phyloP scores from a whole-genome alignment of 2,888 invertebrate species.

The Philereme transversata region DNA sequence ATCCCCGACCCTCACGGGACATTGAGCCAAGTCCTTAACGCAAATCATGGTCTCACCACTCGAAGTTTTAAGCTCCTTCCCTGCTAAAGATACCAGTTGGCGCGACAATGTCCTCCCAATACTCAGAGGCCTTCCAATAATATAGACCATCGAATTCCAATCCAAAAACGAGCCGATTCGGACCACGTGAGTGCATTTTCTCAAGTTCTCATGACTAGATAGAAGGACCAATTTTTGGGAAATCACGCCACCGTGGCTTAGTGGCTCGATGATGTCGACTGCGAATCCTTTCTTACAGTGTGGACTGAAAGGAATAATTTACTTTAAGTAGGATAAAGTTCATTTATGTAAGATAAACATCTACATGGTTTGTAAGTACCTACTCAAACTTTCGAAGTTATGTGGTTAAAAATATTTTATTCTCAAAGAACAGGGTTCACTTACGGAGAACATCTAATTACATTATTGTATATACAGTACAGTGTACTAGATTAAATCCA shows the following conservation, averaged over 20 bases:
- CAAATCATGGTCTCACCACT: conserved; percentile 54
- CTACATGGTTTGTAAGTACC: too few relatives aligned
- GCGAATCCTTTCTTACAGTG: conserved; percentile 70
- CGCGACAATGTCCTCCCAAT: conserved; percentile 56
- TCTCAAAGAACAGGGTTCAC: too few relatives aligned
- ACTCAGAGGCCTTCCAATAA: conserved; percentile 62
- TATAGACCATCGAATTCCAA: conserved; percentile 43
- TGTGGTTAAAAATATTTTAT: too few relatives aligned
- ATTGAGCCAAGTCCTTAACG: conserved; percentile 56
- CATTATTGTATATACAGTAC: too few relatives aligned
- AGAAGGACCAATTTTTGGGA: conserved; percentile 62
- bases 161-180: conserved; percentile 49
- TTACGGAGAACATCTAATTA: too few relatives aligned
- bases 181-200: conserved; percentile 55
- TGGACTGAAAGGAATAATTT: conserved; percentile 55
- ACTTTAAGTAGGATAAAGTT: too few relatives aligned
- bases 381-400: too few relatives aligned
- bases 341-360: too few relatives aligned
- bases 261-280: conserved; percentile 53
- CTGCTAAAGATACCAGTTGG: conserved; percentile 53
- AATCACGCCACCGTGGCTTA: conserved; percentile 56
- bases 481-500: too few relatives aligned
- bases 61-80: conserved; percentile 21
- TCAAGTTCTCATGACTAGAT: conserved; percentile 57
- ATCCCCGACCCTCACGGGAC: conserved; percentile 69